Base-by-base conservation (phyloP, 2,888 invertebrate genomes). In the Epinotia bilunana region DNA sequence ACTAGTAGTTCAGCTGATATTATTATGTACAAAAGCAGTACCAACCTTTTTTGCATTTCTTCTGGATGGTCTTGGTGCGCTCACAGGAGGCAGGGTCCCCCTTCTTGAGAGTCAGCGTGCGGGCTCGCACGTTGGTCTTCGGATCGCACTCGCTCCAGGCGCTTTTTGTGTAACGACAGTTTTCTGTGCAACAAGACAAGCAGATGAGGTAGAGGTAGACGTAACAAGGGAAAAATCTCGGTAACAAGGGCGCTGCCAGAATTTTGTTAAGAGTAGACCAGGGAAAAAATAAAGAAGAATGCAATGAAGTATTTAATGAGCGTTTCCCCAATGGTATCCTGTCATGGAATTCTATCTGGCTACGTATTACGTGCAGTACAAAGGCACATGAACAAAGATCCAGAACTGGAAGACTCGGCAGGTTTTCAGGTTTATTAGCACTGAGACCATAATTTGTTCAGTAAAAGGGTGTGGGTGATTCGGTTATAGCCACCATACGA, bases 11-110 rank as follows among this genome's bases (percentile, higher is more conserved):
- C 39, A 39, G 39, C 33, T 39, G 39, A 9, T 9, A 33, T 33
- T 33, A 33, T 33, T 7, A 39, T 39, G 39, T 9, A 49, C 16
- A 16, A 53, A 53, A n/a, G n/a, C 12, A 16, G 39, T 6, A 70
- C 69, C 5, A 78, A 97, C 98, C 97, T 95, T 98, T 98, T 95
- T 98, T 98, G 96, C 98, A 98, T 87, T 98, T 98, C 94, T 98
- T 98, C 91, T 97, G 97, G 83, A 98, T 97, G 77, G 96, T 97
- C 94, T 97, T 98, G 82, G 96, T 96, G 80, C 95, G 95, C 88
- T 98, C 97, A 90, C 98, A 98, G 82, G 95, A 95, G 77, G 96
- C 95, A 60, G 95, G 94, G 88, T 97, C 97, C 57, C 98, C 98
- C 87, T 97, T 97, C 94, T 98, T 98, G 84, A 98, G 93, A 43